A percentile compares a stretch with the other conserved stretches of the same genome.
phyloP scores from a whole-genome alignment of 53 echinoderm and acorn worm genomes.

The Luidia sarsii region DNA sequence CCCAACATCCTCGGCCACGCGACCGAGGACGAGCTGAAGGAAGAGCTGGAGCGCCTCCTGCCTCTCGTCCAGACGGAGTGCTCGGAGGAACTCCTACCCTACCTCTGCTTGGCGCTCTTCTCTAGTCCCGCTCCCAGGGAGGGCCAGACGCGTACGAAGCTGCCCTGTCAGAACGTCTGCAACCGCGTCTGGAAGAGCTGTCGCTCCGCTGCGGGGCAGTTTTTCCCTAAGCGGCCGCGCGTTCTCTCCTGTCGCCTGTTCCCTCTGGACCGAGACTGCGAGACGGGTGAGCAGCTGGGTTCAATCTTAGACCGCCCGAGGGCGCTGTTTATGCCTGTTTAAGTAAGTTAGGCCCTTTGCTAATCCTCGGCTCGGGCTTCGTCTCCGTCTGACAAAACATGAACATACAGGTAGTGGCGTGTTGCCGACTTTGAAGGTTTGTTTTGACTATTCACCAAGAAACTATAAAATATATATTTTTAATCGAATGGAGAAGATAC shows the following conservation, averaged over 20 bases:
- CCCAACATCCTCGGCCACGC: conserved; percentile 17
- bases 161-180: conserved; percentile 12
- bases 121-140: background rate
- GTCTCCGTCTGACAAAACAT: no score
- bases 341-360: no score
- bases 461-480: no score
- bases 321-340: no score
- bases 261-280: background rate
- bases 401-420: no score
- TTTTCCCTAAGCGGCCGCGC: background rate
- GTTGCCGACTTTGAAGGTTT: no score
- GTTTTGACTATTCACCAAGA: no score
- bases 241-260: background rate
- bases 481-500: no score
- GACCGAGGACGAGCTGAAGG: conserved; percentile 4
- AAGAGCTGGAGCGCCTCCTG: conserved; percentile 20
- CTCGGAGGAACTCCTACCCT: conserved; percentile 19
- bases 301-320: no score
- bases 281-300: conserved; percentile 1
- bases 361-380: no score
- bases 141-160: background rate
- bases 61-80: conserved; percentile 36
- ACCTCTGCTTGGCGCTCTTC: conserved; percentile 6
- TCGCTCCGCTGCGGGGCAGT: background rate
- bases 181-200: conserved; percentile 4